Base-by-base conservation (phyloP, 2,113 vertebrate genomes). In the Eublepharis macularius region DNA sequence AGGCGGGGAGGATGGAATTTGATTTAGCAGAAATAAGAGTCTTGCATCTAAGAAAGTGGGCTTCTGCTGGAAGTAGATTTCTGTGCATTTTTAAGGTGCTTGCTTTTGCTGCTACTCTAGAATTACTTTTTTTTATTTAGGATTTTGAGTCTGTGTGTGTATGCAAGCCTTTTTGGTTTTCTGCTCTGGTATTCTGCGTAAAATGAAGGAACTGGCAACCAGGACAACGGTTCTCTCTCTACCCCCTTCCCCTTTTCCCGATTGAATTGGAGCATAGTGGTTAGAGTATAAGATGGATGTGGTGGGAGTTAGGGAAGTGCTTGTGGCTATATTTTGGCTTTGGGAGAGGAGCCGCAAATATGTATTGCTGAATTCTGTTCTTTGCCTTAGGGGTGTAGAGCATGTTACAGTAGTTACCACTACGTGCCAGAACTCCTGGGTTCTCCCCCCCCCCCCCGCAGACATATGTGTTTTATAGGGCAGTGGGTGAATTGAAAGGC, bases 321-420 rank as follows among this genome's bases (percentile, higher is more conserved):
- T 3, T n/a, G 73, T 16, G 12, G 74, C 11, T 47, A 7, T 32
- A 29, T 2, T 47, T 51, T 76, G 51, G 39, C 34, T 9, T 83
- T 73, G 1, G 0, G 36, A 14, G 34, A 51, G 2, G 69, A 36
- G 34, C 47, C 32, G 6, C 39, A 68, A 41, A 60, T 29, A 36
- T 19, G 29, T 32, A 24, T 5, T 4, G 0, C 8, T 2, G 63
- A 21, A 29, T 29, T 26, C 1, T 3, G 4, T 39, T 16, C 9
- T 13, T 49, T 36, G 7, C 9, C 17, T 45, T 8, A 3, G 43
- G 8, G 16, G 6, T 36, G 24, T 39, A 49, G 4, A 4, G 16
- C 12, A 21, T 6, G 32, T 16, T 7, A 7, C 21, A 14, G 10
- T 2, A 41, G 45, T n/a, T 12, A 2, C 19, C 7, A 11, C 32